Percentiles rank a stretch among this genome's conserved stretches.
Evolutionary conservation across 2,113 vertebrate genomes (phyloP).

Genomic region (Xiphophorus maculatus): DNA sequence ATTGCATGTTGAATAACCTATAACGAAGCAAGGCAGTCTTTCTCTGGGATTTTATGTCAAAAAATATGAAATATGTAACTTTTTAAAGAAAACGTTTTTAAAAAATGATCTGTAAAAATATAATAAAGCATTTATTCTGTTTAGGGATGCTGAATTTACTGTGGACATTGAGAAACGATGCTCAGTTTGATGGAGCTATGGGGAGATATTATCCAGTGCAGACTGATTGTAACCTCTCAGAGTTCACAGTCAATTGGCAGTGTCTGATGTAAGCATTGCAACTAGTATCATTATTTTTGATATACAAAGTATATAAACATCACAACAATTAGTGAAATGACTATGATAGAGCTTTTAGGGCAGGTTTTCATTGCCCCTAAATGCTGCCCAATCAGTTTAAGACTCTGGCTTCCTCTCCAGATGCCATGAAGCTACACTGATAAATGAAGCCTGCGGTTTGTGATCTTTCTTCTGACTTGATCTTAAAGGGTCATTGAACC

Average conservation of each 20-base stretch:
- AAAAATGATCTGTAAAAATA: neutral
- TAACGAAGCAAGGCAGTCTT: neutral
- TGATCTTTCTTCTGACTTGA: constrained; percentile 14
- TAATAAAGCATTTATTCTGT: no score
- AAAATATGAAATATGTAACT: neutral
- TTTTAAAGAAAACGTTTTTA: neutral
- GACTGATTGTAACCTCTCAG: neutral
- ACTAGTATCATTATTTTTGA: neutral
- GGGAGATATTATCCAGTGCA: neutral
- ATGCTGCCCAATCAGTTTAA: neutral
- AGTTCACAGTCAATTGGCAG: neutral
- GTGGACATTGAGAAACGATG: no score
- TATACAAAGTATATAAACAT: neutral
- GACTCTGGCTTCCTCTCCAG: neutral
- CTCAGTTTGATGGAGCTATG: neutral
- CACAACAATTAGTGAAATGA: neutral
- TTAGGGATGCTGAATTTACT: no score
- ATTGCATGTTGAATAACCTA: neutral
- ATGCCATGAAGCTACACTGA: neutral
- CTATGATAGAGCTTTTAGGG: neutral
- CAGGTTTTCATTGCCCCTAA: neutral
- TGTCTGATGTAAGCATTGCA: neutral
- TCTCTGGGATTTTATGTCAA: neutral
- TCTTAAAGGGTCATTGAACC: constrained; percentile 29
- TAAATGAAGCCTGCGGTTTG: constrained; percentile 23